Evolutionary conservation across 2,797 vertebrate species (phyloP), one percentile per base, ranked within the genome.

Genomic region (Hoplostethus mediterraneus): DNA sequence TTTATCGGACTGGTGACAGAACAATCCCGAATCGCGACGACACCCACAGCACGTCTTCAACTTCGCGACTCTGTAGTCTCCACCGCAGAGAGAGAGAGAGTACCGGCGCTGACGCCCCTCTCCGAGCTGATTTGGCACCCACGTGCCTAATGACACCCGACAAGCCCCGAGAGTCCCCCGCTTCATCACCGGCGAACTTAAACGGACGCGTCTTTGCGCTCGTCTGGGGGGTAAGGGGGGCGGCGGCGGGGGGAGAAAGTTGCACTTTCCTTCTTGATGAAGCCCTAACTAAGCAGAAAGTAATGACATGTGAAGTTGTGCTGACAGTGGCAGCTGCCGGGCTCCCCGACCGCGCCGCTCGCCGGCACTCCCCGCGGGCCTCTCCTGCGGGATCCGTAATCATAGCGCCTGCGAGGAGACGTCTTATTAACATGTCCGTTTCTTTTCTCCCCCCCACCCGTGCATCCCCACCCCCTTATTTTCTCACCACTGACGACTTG

Each of bases 261-360:
- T 92, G 87, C 85, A 91, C 89, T 93, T 93, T 90, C 88, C 87
- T 83, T 88, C 85, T 87, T 84, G 91, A 90, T 90, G 92, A 94
- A 94, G 90, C 90, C 92, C 88, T 89, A 93, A 91, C 92, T 94
- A 93, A 94, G 93, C 94, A 94, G 92, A 94, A 93, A 92, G 92
- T 93, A 94, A 95, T 94, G 93, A 92, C 91, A 93, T 94, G 93
- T 94, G 94, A 94, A 94, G 93, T 91, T 93, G 87, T 94, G 94
- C 94, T 95, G 94, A 95, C 94, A 93, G 91, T 83, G 84, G 93
- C 94, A 95, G 91, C 92, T 92, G 93, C 89, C 88, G 68, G 61
- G 88, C 87, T 92, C 90, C 82, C 90, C 80, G 6, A 80, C 83
- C 57, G 81, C 53, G 84, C 71, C 64, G 75, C 83, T 89, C 69